Base-by-base conservation (phyloP, 2,797 vertebrate genomes). In the Mormyrus hasselquistii region DNA sequence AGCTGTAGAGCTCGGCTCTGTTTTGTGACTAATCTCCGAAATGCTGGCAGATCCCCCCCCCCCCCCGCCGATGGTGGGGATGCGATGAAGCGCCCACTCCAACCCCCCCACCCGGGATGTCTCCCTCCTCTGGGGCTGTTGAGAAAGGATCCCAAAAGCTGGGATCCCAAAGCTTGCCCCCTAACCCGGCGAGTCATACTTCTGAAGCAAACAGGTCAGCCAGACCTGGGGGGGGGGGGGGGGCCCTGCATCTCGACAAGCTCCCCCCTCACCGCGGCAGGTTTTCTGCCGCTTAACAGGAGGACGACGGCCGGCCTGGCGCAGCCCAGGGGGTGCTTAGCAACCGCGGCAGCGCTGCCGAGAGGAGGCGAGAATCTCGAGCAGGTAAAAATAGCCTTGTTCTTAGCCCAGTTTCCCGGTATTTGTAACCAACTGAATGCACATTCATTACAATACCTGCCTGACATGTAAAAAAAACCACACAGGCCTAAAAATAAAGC, bases 241-340 rank as follows among this genome's bases (percentile, higher is more conserved):
- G 4, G 12, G 73, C 14, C 73, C 73, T 1, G n/a, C 82, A 84
- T 47, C 82, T n/a, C n/a, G 3, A 44, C 41, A 2, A 83, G 41
- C 41, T 6, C 16, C 19, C 47, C 52, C 4, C 19, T 1, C 4
- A 12, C 62, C 16, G 50, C 62, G 47, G 49, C n/a, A n/a, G 44
- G 25, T 47, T 52, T 86, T 59, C 88, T 29, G 52, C 19, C 34
- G 22, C 47, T 89, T 55, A 87, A 44, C 62, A 9, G 50, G 4
- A 52, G 50, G 65, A 87, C 44, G 25, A n/a, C 50, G 47, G 55
- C 82, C 83, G 29, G 49, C 34, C 49, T 47, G 5, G 29, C 12
- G 16, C 62, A 7, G 84, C 50, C 50, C 47, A n/a, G 29, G 38
- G 84, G 88, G 88, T 44, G 88, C 88, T 89, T 89, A 87, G 88